These are phyloP conservation scores for Pterostichus niger DNA, from an alignment of 2,888 invertebrate genomes.

Conservation along the genomic window DNA sequence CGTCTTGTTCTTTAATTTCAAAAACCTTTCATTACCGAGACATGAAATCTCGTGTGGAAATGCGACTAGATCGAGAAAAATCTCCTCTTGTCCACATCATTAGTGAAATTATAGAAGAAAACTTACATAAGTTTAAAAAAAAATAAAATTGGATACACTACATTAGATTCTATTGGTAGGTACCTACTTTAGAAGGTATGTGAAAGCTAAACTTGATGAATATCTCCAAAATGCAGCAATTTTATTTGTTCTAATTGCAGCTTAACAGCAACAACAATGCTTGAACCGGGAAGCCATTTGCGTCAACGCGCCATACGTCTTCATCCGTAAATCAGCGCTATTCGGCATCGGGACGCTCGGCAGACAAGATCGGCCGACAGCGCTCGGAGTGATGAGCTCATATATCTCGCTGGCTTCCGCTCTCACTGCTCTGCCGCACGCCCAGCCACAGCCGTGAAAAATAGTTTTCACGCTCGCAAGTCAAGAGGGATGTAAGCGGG, in stretches of 20 bases:
- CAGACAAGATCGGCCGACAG: slow-evolving; percentile 28
- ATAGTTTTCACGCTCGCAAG: slow-evolving; percentile 75
- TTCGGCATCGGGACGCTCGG: slow-evolving; percentile 70
- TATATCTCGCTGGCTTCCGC: slow-evolving; percentile 74
- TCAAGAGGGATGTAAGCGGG: slow-evolving; percentile 73
- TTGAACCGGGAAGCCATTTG: slow-evolving; percentile 63
- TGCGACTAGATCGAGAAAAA: too few species aligned
- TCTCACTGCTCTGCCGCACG: slow-evolving; percentile 72
- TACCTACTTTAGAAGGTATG: too few species aligned
- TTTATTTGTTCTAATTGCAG: slow-evolving; percentile 11
- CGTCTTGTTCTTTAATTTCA: too few species aligned
- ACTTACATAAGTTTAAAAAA: too few species aligned
- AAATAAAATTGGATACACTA: too few species aligned
- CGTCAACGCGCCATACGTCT: slow-evolving; percentile 75
- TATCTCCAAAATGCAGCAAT: background rate
- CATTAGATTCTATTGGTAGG: too few species aligned
- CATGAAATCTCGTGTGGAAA: too few species aligned
- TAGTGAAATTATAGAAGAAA: too few species aligned
- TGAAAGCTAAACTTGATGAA: background rate
- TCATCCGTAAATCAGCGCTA: slow-evolving; percentile 75
- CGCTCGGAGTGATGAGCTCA: slow-evolving; percentile 75
- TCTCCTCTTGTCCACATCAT: too few species aligned
- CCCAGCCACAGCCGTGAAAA: slow-evolving; percentile 74
- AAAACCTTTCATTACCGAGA: too few species aligned
- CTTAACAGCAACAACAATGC: slow-evolving; percentile 1